phyloP scores from a whole-genome alignment of 2,888 invertebrate species.

The Graphium colonna region DNA sequence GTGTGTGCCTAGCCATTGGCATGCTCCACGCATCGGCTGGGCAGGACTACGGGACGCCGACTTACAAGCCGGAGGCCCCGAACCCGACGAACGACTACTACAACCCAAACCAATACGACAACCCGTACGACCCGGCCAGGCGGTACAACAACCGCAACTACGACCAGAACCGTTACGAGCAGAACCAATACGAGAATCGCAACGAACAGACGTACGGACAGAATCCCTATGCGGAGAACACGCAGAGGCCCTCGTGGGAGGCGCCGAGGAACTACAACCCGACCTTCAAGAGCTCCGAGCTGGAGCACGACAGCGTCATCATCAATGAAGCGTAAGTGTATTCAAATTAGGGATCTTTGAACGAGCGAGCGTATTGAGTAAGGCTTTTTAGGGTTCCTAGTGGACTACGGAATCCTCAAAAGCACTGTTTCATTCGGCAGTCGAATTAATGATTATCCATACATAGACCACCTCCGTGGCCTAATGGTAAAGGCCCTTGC shows the following conservation, averaged over 20 bases:
- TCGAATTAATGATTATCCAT: too few species aligned
- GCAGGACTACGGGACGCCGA: conserved; percentile 61
- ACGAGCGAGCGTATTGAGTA: too few species aligned
- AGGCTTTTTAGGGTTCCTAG: too few species aligned
- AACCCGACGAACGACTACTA: conserved; percentile 61
- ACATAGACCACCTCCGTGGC: too few species aligned
- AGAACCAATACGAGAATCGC: conserved; percentile 30
- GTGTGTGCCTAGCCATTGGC: conserved; percentile 40
- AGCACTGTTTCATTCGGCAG: too few species aligned
- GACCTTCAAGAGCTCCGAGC: conserved; percentile 46
- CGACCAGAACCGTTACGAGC: conserved; percentile 42
- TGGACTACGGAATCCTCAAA: too few species aligned
- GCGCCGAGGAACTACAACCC: conserved; percentile 45
- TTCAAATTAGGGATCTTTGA: too few species aligned
- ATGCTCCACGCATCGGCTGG: conserved; percentile 46
- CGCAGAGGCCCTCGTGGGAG: conserved; percentile 57
- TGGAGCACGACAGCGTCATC: conserved; percentile 73
- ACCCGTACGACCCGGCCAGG: conserved; percentile 60
- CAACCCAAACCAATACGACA: conserved; percentile 55
- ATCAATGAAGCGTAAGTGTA: conserved; percentile 78
- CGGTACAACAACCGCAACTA: conserved; percentile 45
- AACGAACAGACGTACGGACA: conserved; percentile 36
- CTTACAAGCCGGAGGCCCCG: conserved; percentile 57
- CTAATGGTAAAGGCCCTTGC: too few species aligned
- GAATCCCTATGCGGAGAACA: conserved; percentile 49